Evolutionary conservation across 2,888 invertebrate genomes (phyloP).

Genomic region (Apodemia mormo): DNA sequence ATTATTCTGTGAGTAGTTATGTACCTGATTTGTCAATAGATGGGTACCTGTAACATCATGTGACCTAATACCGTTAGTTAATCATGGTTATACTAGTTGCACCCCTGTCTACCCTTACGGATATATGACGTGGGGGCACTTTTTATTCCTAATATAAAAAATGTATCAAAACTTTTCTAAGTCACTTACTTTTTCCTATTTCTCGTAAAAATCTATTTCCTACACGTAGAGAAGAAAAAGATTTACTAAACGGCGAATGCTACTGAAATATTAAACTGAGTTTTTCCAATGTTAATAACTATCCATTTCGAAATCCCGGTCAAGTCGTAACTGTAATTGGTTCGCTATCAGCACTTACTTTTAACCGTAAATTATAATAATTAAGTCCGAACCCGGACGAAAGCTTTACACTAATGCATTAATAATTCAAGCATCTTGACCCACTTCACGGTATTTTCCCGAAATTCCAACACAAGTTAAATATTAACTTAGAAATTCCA

Average conservation of each 20-base stretch:
- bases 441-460: constrained; percentile 31
- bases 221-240: not conserved
- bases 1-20: no score
- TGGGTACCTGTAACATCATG: no score
- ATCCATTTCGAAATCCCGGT: not conserved
- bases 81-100: no score
- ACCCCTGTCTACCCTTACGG: no score
- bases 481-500: constrained; percentile 33
- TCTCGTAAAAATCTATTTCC: no score
- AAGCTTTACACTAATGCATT: constrained; percentile 35
- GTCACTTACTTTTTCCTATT: no score
- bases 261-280: not conserved
- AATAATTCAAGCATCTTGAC: constrained; percentile 40
- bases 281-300: not conserved
- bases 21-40: no score
- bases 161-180: no score
- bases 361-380: constrained; percentile 14
- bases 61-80: no score
- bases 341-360: constrained; percentile 13
- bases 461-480: constrained; percentile 35
- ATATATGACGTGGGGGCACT: no score
- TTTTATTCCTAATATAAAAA: no score
- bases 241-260: not conserved
- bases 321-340: constrained; percentile 5
- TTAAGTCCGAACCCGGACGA: constrained; percentile 20